A percentile compares a stretch with the other conserved stretches of the same genome.
phyloP scores from a whole-genome alignment of 2,797 vertebrate species.

The Sardinella longiceps region DNA sequence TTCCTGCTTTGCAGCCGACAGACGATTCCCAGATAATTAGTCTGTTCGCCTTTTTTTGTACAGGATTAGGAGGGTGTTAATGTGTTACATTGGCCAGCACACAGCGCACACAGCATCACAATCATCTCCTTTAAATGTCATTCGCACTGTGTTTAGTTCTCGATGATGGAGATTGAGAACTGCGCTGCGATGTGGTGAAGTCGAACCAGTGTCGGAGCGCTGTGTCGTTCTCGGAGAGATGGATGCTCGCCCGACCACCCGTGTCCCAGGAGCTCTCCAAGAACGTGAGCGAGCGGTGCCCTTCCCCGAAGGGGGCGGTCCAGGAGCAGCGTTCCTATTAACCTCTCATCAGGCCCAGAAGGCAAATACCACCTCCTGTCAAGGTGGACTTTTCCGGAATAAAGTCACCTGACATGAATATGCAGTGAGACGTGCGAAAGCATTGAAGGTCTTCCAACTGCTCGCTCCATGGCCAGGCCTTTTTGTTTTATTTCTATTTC shows the following conservation, averaged over 20 bases:
- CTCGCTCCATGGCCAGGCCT: background rate
- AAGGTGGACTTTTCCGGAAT: conserved; percentile 44
- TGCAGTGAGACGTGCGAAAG: background rate
- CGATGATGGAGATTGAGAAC: background rate
- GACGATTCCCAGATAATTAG: background rate
- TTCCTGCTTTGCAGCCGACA: background rate
- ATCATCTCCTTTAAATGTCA: background rate
- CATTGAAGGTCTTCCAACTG: conserved; percentile 25
- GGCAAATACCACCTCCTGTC: conserved; percentile 42
- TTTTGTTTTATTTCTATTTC: background rate
- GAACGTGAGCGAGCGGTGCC: background rate
- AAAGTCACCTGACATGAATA: conserved; percentile 46
- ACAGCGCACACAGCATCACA: background rate
- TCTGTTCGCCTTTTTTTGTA: background rate
- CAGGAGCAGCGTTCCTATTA: conserved; percentile 38
- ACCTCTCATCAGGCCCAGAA: conserved; percentile 42
- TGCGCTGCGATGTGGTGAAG: no score
- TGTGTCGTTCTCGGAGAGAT: conserved; percentile 39
- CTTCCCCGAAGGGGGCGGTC: conserved; percentile 29
- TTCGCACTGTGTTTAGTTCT: background rate
- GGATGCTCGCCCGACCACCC: conserved; percentile 30
- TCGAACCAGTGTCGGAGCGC: background rate
- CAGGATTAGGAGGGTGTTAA: background rate
- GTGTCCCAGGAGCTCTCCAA: background rate
- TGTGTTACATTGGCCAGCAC: background rate